phyloP scores from a whole-genome alignment of 2,113 vertebrate species.

The Sinocyclocheilus anshuiensis region DNA sequence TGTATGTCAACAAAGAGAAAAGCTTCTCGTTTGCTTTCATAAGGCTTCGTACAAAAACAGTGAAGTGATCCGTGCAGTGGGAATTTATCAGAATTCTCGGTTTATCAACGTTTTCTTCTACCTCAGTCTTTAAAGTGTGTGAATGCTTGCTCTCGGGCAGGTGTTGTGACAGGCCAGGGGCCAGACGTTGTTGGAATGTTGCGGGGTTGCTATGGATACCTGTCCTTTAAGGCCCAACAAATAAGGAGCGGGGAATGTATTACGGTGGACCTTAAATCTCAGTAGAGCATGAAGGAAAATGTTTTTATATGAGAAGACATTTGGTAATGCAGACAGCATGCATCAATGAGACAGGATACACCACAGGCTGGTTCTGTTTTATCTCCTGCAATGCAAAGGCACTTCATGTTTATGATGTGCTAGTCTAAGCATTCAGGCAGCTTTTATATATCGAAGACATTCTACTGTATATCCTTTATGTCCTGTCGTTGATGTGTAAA shows the following conservation, averaged over 20 bases:
- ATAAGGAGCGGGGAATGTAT: constrained; percentile 65
- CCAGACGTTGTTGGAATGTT: constrained; percentile 64
- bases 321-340: constrained; percentile 22
- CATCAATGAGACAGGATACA: constrained; percentile 35
- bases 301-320: constrained; percentile 51
- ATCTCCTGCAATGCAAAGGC: constrained; percentile 32
- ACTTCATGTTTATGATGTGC: constrained; percentile 39
- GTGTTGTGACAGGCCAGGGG: constrained; percentile 64
- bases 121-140: constrained; percentile 72
- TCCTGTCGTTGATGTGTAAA: not conserved
- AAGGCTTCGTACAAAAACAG: constrained; percentile 1
- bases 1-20: constrained; percentile 24
- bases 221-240: constrained; percentile 68
- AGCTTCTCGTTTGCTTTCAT: constrained; percentile 35
- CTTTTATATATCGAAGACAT: not conserved
- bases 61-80: constrained; percentile 52
- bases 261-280: constrained; percentile 46
- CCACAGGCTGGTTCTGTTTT: constrained; percentile 40
- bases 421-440: not conserved
- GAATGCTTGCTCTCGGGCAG: constrained; percentile 62
- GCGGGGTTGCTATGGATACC: constrained; percentile 67
- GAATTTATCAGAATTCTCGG: constrained; percentile 71
- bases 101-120: constrained; percentile 71
- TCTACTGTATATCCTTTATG: constrained; percentile 1
- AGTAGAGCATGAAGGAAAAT: constrained; percentile 59